Percentiles rank a stretch among this genome's conserved stretches.
These are phyloP conservation scores for Cyclophora punctaria DNA, from an alignment of 2,888 invertebrate species.

Conservation along the genomic window DNA sequence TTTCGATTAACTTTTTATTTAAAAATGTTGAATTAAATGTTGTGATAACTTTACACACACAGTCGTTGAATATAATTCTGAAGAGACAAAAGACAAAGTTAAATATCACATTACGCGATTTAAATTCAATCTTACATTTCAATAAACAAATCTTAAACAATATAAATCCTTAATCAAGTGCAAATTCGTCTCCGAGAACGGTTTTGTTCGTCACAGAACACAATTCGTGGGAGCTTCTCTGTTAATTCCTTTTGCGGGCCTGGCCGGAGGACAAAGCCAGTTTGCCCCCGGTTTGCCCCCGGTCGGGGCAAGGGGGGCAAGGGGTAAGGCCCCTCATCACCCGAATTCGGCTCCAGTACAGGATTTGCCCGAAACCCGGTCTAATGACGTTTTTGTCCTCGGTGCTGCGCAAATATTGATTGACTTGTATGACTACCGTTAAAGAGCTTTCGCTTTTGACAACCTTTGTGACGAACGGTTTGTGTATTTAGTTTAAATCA, in stretches of 20 bases:
- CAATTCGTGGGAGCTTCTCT: constrained; percentile 4
- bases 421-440: constrained; percentile 5
- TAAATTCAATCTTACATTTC: too few species aligned
- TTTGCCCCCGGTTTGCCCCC: constrained; percentile 3
- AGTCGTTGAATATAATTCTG: too few species aligned
- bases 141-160: too few species aligned
- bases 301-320: background rate
- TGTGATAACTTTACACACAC: too few species aligned
- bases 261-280: background rate
- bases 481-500: too few species aligned
- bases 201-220: constrained; percentile 3
- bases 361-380: constrained; percentile 5
- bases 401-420: constrained; percentile 13
- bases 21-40: too few species aligned
- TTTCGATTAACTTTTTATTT: too few species aligned
- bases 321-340: background rate
- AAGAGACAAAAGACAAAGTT: too few species aligned
- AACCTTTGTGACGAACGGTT: too few species aligned
- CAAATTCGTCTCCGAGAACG: constrained; percentile 2
- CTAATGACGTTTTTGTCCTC: constrained; percentile 15
- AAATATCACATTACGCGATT: too few species aligned
- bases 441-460: too few species aligned
- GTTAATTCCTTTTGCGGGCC: constrained; percentile 9
- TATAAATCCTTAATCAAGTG: constrained; percentile 6
- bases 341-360: constrained; percentile 7